phyloP scores from a whole-genome alignment of 2,113 vertebrate genomes.

The Ptilorrhoa leucosticta region DNA sequence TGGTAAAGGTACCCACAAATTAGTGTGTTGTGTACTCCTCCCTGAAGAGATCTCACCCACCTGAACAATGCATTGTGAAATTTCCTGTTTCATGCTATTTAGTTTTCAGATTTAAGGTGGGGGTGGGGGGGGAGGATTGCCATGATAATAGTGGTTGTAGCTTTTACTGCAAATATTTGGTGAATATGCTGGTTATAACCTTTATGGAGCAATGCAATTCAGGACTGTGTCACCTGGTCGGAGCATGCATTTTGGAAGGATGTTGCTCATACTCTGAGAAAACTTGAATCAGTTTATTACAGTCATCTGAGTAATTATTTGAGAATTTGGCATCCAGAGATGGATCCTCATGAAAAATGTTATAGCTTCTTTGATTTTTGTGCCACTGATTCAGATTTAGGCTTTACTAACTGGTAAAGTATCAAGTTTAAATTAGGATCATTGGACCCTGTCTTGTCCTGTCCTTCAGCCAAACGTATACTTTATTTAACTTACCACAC shows the following conservation, averaged over 20 bases:
- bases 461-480: not conserved
- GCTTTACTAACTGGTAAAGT: not conserved
- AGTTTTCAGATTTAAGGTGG: not conserved
- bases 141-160: not conserved
- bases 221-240: not conserved
- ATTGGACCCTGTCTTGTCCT: not conserved
- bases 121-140: not conserved
- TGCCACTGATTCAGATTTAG: not conserved
- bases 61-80: not conserved
- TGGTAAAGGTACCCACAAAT: not conserved
- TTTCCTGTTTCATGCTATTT: not conserved
- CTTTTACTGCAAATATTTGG: not conserved
- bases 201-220: not conserved
- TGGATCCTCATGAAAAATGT: not conserved
- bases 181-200: not conserved
- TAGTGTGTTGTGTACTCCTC: not conserved
- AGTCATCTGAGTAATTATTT: not conserved
- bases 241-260: not conserved
- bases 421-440: not conserved
- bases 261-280: not conserved
- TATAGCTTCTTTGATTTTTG: not conserved
- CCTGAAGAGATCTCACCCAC: not conserved
- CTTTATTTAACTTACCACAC: not conserved
- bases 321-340: not conserved
- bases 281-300: not conserved